A percentile compares a stretch with the other conserved stretches of the same genome.
Evolutionary conservation across 1,140 invertebrate species (phyloP).

Genomic region (Papilio dardanus): DNA sequence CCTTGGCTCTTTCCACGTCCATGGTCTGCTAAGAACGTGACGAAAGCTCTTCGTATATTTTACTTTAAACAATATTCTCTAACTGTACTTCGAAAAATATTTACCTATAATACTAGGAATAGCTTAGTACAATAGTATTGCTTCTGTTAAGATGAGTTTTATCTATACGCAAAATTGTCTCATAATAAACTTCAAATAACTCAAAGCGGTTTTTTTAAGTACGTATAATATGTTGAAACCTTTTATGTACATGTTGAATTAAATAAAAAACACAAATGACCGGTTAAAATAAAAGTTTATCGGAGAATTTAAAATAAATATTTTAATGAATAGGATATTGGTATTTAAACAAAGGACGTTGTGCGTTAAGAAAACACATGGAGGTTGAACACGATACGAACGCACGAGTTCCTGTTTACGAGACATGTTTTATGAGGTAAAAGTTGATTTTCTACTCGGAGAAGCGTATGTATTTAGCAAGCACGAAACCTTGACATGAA

Average conservation of each 20-base stretch:
- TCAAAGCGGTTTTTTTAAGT: no score
- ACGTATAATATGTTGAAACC: no score
- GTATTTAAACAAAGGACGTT: constrained; percentile 7
- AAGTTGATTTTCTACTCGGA: constrained; percentile 76
- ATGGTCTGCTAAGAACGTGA: constrained; percentile 43
- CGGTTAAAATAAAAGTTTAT: background rate
- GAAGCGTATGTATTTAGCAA: constrained; percentile 67
- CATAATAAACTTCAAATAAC: no score
- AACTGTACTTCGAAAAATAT: background rate
- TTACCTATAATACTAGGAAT: no score
- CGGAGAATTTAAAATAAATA: background rate
- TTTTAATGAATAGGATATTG: background rate
- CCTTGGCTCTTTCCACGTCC: constrained; percentile 61
- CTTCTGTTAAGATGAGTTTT: no score
- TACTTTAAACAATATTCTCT: background rate
- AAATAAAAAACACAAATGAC: no score
- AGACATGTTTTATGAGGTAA: constrained; percentile 78
- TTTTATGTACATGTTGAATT: no score
- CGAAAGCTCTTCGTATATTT: constrained; percentile 39
- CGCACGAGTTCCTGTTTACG: constrained; percentile 73
- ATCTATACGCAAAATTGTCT: no score
- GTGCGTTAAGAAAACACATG: constrained; percentile 34
- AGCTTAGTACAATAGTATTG: background rate
- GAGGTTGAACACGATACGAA: constrained; percentile 40
- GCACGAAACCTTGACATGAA: constrained; percentile 54